phyloP scores from a whole-genome alignment of 2,113 vertebrate species.

The Passer domesticus region DNA sequence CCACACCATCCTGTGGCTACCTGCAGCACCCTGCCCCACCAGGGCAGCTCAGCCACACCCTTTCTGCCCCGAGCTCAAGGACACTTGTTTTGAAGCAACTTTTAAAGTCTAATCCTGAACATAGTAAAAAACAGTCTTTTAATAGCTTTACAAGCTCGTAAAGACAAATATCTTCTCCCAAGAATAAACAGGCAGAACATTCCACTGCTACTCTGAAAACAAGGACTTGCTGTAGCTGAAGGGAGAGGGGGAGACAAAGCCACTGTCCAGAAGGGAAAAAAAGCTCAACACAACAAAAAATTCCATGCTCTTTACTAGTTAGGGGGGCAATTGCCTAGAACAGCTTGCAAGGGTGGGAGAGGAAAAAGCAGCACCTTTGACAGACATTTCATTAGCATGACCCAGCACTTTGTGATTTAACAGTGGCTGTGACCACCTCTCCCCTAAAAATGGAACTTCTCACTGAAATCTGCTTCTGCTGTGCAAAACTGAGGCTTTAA shows the following conservation, averaged over 20 bases:
- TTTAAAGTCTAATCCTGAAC: not conserved
- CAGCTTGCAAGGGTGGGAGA: not conserved
- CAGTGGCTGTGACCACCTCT: not conserved
- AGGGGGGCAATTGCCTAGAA: not conserved
- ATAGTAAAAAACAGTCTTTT: conserved; percentile 14
- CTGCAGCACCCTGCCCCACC: not conserved
- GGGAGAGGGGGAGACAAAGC: not conserved
- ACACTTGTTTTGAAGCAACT: conserved; percentile 9
- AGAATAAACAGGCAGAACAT: conserved; percentile 35
- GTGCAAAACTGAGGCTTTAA: not conserved
- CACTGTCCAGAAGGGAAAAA: not conserved
- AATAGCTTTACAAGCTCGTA: conserved; percentile 44
- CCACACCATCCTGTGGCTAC: not conserved
- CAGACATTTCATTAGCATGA: not conserved
- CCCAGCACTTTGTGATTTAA: not conserved
- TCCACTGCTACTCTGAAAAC: not conserved
- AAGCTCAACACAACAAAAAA: not conserved
- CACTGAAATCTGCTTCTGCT: not conserved
- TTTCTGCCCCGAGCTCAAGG: not conserved
- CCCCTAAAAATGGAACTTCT: not conserved
- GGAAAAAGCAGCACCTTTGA: not conserved
- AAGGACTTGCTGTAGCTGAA: not conserved
- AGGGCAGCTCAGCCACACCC: not conserved
- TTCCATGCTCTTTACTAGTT: not conserved
- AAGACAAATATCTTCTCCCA: conserved; percentile 22